Conservation (phyloP, 1,140 invertebrate species). For the Polypedilum vanderplanki region DNA sequence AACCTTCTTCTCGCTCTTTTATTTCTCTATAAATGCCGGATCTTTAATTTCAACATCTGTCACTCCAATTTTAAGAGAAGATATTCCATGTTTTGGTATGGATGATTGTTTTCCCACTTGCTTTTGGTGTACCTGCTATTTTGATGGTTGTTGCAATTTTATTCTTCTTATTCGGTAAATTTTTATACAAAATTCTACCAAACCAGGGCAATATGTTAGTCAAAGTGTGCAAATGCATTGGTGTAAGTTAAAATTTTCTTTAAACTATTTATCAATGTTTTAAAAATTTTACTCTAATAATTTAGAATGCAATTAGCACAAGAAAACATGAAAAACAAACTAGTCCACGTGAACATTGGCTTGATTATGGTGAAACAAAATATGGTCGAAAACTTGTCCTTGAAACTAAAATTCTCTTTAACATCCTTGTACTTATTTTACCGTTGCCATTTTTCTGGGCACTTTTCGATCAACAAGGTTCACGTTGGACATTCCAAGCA, state of each 20-base stretch:
- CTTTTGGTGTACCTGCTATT: slow-evolving; percentile 79
- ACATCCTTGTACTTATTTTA: slow-evolving; percentile 64
- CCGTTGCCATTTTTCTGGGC: slow-evolving; percentile 80
- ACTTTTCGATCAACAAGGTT: slow-evolving; percentile 65
- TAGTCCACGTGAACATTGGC: slow-evolving; percentile 43
- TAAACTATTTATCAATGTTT: neutral
- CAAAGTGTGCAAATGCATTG: slow-evolving; percentile 65
- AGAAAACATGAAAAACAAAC: neutral
- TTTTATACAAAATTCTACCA: slow-evolving; percentile 61
- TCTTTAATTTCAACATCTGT: slow-evolving; percentile 80
- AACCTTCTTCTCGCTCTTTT: slow-evolving; percentile 84
- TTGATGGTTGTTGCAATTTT: slow-evolving; percentile 67
- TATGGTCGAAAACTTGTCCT: slow-evolving; percentile 25
- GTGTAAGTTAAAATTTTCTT: slow-evolving; percentile 54
- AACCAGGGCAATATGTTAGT: slow-evolving; percentile 77
- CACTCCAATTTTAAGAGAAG: slow-evolving; percentile 72
- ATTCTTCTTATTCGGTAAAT: slow-evolving; percentile 59
- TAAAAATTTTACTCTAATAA: neutral
- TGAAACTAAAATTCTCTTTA: slow-evolving; percentile 59
- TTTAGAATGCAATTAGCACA: neutral
- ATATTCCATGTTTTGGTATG: slow-evolving; percentile 69
- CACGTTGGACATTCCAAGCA: slow-evolving; percentile 55
- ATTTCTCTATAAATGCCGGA: slow-evolving; percentile 84
- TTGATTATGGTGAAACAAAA: slow-evolving; percentile 31
- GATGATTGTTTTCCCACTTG: slow-evolving; percentile 75